Base-by-base conservation (phyloP, 2,888 invertebrate species). In the Bimastos eiseni region DNA sequence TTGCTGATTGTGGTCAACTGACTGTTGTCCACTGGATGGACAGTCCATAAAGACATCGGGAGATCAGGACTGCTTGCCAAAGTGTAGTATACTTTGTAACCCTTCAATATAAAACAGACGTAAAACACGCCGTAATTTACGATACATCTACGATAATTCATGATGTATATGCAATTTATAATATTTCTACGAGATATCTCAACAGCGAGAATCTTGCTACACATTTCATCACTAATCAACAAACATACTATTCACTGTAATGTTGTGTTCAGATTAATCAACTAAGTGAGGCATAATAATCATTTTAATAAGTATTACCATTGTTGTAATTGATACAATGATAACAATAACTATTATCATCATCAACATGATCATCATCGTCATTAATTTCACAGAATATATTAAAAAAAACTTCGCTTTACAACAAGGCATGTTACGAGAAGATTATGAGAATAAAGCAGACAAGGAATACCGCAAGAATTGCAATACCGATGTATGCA, bases 71-170 rank as follows among this genome's bases (percentile, higher is more conserved):
- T 97, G 93, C 98, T 97, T 17, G 89, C 88, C 92, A 97, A 97
- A 13, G 98, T 98, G 96, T 98, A 99, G 96, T 97, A 98, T 92
- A 99, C 98, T 96, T 98, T 98, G 96, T 99, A 99, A 93, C 98
- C 98, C 98, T 98, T 96, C 11, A 30, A 11, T 34, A 17, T 8
- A 44, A 84, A 70, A 86, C 6, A 17, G 30, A n/a, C n/a, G n/a
- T 70, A n/a, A n/a, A 70, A 70, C 70, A 70, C 30, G 37, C 30
- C 19, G 33, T 1, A 44, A 21, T 88, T 1, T 88, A 33, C 17
- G 41, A 41, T 15, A 41, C 15, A 15, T 41, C 41, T 41, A 41
- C 41, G 8, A 41, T 41, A 41, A 41, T 41, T 41, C 15, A 41
- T 15, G 41, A 41, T 41, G 6, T 15, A 41, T 41, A 6, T 41